Evolutionary conservation across 2,797 vertebrate species (phyloP), one percentile per base, ranked within the genome.

Genomic region (Arctocebus calabarensis): DNA sequence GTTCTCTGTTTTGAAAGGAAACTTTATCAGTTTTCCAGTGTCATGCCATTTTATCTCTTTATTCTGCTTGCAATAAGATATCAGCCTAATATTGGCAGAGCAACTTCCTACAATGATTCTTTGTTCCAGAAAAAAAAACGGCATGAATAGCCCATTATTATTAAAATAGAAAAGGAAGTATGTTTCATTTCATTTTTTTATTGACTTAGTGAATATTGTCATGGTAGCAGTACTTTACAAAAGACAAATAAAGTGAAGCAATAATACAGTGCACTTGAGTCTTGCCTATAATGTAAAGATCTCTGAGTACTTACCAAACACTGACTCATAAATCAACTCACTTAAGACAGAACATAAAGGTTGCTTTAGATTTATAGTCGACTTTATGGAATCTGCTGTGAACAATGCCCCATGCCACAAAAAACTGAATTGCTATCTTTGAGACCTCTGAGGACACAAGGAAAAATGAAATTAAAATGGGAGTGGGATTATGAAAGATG

Each of bases 21-120:
- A 91, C 66, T 73, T 97, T 95, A 94, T 97, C 94, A 94, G 95
- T 86, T 93, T 97, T 96, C 90, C 95, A 91, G 70, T 88, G 45
- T 64, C 88, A 48, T 96, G 96, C 88, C 89, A 93, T 90, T 95
- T 97, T 96, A 95, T 97, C 97, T 97, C 78, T 96, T 94, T 70
- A 81, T 86, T 94, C 97, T 88, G 61, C 90, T 84, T 96, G 96
- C 94, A 98, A 94, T 96, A 96, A 97, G 97, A 97, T 97, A 96
- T 93, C 94, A 90, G 84, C 43, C 88, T 95, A 75, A 95, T 90
- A 94, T 92, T 96, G 90, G 94, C 97, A 93, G 70, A 95, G 89
- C 91, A 88, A 90, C 84, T 92, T 81, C 94, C 64, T 88, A 97
- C 97, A 97, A 91, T 96, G 97, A 96, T 90, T 88, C 97, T 97